These are phyloP conservation scores for Hemaris fuciformis DNA, from an alignment of 2,888 invertebrate genomes.

Conservation along the genomic window DNA sequence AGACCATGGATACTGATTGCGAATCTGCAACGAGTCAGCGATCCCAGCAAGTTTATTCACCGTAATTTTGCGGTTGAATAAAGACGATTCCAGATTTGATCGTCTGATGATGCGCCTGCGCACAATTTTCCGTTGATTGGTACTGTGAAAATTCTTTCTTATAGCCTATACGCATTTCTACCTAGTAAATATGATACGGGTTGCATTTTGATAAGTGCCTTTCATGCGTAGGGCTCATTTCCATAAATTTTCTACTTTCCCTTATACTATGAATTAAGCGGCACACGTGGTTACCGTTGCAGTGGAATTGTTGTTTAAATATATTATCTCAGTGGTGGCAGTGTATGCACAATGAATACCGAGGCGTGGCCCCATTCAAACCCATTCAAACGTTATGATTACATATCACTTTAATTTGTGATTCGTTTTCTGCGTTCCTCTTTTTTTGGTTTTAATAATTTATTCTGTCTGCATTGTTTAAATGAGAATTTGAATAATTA, in stretches of 20 bases:
- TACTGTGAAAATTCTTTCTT: slow-evolving; percentile 13
- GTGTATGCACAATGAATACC: not conserved
- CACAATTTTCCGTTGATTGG: not conserved
- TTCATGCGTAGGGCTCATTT: slow-evolving; percentile 11
- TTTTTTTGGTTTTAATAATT: not conserved
- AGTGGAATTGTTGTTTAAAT: not conserved
- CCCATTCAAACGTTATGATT: not conserved
- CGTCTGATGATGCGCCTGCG: not conserved
- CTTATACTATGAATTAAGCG: slow-evolving; percentile 8
- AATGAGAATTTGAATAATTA: too few relatives aligned
- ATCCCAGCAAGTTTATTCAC: slow-evolving; percentile 42
- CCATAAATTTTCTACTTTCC: slow-evolving; percentile 11
- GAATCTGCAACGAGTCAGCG: not conserved
- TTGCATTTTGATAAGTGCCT: slow-evolving; percentile 14
- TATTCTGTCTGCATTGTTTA: not conserved
- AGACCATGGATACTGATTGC: not conserved
- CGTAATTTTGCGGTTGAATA: slow-evolving; percentile 48
- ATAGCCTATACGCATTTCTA: not conserved
- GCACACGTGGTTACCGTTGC: slow-evolving; percentile 2
- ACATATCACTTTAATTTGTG: not conserved
- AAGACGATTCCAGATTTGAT: slow-evolving; percentile 34
- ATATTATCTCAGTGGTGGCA: not conserved
- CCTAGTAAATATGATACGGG: slow-evolving; percentile 10
- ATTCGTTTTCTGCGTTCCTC: not conserved
- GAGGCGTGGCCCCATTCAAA: not conserved